A percentile compares a stretch with the other conserved stretches of the same genome.
Conservation (phyloP, 2,888 invertebrate species). For the Adelphocoris suturalis region DNA sequence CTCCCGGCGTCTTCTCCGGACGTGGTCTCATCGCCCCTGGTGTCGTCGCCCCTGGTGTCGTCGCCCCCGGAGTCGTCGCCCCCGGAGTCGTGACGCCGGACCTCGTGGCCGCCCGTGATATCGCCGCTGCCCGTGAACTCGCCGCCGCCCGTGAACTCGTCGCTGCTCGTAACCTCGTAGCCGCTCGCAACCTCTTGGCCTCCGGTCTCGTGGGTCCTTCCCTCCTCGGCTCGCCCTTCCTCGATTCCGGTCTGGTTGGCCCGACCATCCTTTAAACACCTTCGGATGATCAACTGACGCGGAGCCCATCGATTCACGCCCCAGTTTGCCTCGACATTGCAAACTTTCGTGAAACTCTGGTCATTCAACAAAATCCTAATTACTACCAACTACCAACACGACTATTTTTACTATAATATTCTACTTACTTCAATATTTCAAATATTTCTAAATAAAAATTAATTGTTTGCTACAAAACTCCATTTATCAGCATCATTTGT, state of each 20-base stretch:
- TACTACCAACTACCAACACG: not conserved
- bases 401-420: not conserved
- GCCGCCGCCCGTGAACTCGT: conserved; percentile 46
- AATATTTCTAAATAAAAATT: too few relatives aligned
- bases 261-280: conserved; percentile 39
- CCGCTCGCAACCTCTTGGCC: conserved; percentile 48
- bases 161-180: conserved; percentile 34
- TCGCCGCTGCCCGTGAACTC: not conserved
- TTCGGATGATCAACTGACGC: too few relatives aligned
- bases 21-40: conserved; percentile 51
- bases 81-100: conserved; percentile 61
- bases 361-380: not conserved
- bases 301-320: not conserved
- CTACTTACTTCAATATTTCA: too few relatives aligned
- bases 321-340: not conserved
- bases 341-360: not conserved
- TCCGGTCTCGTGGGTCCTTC: conserved; percentile 21
- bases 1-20: conserved; percentile 50
- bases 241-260: conserved; percentile 55
- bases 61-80: conserved; percentile 54
- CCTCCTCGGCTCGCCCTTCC: conserved; percentile 44
- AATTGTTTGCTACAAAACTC: too few relatives aligned
- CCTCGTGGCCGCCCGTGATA: not conserved
- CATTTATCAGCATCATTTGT: too few relatives aligned
- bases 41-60: conserved; percentile 52